Percentiles rank a stretch among this genome's conserved stretches.
phyloP scores from a whole-genome alignment of 2,113 vertebrate genomes.

The Chlorodrepanis virens region DNA sequence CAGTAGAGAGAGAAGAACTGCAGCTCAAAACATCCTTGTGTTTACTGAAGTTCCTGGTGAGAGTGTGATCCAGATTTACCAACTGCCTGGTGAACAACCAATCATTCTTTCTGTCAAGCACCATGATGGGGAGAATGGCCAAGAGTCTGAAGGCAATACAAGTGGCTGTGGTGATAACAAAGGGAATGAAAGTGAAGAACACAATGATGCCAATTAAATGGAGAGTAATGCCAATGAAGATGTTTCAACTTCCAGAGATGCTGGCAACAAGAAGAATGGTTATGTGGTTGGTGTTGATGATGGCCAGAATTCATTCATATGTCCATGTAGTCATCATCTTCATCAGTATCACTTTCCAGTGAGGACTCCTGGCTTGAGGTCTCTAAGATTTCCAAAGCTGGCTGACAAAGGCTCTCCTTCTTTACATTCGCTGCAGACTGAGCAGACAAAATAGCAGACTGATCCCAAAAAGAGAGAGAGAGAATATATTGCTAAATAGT shows the following conservation, averaged over 20 bases:
- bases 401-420: conserved; percentile 93
- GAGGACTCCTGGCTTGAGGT: conserved; percentile 98
- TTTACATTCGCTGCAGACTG: conserved; percentile 97
- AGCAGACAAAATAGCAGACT: conserved; percentile 96
- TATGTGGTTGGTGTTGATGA: conserved; percentile 36
- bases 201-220: conserved; percentile 19
- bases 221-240: conserved; percentile 47
- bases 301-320: conserved; percentile 76
- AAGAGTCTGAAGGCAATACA: conserved; percentile 47
- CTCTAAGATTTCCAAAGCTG: conserved; percentile 94
- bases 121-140: conserved; percentile 27
- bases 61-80: background rate
- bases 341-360: conserved; percentile 94
- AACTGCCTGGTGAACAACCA: background rate
- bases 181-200: conserved; percentile 32
- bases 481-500: conserved; percentile 53
- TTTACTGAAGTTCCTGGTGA: background rate
- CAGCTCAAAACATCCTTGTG: conserved; percentile 32
- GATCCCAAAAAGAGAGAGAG: conserved; percentile 56
- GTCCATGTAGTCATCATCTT: conserved; percentile 97
- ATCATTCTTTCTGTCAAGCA: conserved; percentile 30
- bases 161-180: conserved; percentile 20
- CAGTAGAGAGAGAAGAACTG: background rate
- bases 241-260: conserved; percentile 21
- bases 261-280: conserved; percentile 36